Conservation (phyloP, 2,797 vertebrate genomes). For the Gobionotothen gibberifrons region DNA sequence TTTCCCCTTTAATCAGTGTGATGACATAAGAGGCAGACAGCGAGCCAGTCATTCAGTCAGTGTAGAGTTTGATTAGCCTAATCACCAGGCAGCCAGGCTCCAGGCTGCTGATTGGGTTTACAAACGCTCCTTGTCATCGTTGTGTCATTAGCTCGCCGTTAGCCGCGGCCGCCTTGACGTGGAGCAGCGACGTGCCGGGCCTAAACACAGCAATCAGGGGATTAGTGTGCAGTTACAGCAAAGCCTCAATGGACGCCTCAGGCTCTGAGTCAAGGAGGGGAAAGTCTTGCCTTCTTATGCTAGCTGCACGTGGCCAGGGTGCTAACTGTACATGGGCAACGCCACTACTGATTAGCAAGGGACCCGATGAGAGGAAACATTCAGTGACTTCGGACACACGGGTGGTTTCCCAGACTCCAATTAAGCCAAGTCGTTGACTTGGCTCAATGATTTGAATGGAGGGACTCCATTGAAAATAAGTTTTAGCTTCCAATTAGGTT, state of each 20-base stretch:
- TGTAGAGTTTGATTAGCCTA: constrained; percentile 78
- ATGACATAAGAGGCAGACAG: constrained; percentile 74
- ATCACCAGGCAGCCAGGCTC: constrained; percentile 74
- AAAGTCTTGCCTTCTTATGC: constrained; percentile 57
- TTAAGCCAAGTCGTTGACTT: constrained; percentile 59
- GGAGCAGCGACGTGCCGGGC: constrained; percentile 69
- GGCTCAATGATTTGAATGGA: constrained; percentile 56
- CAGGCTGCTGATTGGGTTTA: constrained; percentile 78
- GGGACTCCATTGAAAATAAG: constrained; percentile 57
- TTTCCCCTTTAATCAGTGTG: constrained; percentile 78
- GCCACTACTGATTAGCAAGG: constrained; percentile 71
- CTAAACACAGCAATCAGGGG: constrained; percentile 84
- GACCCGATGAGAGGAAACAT: constrained; percentile 79
- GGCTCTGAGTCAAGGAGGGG: constrained; percentile 64
- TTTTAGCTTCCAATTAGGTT: constrained; percentile 65
- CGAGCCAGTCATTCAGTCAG: constrained; percentile 69
- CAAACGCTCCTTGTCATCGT: constrained; percentile 79
- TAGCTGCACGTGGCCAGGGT: constrained; percentile 57
- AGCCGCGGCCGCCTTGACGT: constrained; percentile 75
- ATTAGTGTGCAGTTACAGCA: constrained; percentile 77
- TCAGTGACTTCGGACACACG: constrained; percentile 70
- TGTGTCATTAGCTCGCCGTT: constrained; percentile 80
- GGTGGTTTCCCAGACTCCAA: constrained; percentile 69
- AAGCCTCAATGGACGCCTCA: constrained; percentile 70
- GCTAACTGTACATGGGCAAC: constrained; percentile 66